These are phyloP conservation scores for Chrysina gloriosa DNA, from an alignment of 2,888 invertebrate species.

Conservation along the genomic window DNA sequence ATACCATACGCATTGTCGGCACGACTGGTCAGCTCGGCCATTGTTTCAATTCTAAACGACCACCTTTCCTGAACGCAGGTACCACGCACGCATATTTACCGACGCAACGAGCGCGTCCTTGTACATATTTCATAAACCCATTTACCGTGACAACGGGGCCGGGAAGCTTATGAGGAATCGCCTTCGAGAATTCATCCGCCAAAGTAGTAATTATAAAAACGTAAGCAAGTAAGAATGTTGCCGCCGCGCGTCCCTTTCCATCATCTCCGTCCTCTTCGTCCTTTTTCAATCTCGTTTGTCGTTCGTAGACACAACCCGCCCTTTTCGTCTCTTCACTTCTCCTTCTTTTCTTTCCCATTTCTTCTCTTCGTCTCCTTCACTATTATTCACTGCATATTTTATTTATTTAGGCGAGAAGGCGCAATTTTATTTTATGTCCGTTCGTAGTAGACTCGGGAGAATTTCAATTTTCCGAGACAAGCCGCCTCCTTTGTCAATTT, in stretches of 20 bases:
- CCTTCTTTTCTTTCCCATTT: not conserved
- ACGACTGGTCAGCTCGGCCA: not conserved
- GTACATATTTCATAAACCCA: slow-evolving; percentile 55
- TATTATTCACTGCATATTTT: not conserved
- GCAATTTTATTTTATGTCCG: slow-evolving; percentile 11
- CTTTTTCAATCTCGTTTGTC: no score
- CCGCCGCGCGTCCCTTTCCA: no score
- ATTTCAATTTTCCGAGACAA: slow-evolving; percentile 16
- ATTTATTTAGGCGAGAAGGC: slow-evolving; percentile 9
- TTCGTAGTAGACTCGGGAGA: not conserved
- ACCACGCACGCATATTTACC: not conserved
- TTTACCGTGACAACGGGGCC: slow-evolving; percentile 57
- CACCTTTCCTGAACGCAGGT: slow-evolving; percentile 22
- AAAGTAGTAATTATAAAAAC: slow-evolving; percentile 57
- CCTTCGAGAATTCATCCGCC: slow-evolving; percentile 44
- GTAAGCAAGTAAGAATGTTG: no score
- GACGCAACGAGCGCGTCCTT: slow-evolving; percentile 32
- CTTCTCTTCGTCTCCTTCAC: not conserved
- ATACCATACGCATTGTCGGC: not conserved
- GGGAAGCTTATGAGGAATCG: slow-evolving; percentile 54
- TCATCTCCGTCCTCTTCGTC: no score
- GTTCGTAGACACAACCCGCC: slow-evolving; percentile 44
- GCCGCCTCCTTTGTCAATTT: slow-evolving; percentile 12
- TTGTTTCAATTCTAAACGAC: not conserved
- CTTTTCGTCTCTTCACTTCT: slow-evolving; percentile 46